phyloP scores from a whole-genome alignment of 35 echinoderm and acorn worm species.

The Diadema setosum region DNA sequence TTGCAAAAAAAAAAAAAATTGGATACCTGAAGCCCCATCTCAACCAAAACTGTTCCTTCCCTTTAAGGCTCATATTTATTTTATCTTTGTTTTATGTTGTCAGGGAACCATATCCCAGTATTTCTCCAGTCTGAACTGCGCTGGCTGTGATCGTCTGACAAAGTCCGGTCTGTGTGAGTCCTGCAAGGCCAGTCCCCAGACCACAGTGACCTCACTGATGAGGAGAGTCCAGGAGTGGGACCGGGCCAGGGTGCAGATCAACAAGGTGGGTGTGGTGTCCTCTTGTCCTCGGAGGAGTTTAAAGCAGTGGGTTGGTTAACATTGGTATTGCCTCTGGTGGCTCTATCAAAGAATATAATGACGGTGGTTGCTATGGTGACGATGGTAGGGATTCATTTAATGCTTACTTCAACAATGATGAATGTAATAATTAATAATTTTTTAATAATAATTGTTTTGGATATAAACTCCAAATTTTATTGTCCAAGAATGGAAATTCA shows the following conservation, averaged over 20 bases:
- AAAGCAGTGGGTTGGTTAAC: neutral
- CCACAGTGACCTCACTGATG: slow-evolving; percentile 33
- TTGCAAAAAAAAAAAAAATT: too few relatives aligned
- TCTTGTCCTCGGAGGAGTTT: too few relatives aligned
- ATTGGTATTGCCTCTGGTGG: neutral
- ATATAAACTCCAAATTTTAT: too few relatives aligned
- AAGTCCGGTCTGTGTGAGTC: slow-evolving; percentile 73
- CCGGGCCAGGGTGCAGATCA: slow-evolving; percentile 21
- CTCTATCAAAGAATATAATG: neutral
- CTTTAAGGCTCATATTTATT: too few relatives aligned
- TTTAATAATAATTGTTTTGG: too few relatives aligned
- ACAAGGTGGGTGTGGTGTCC: slow-evolving; percentile 72
- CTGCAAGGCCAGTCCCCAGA: slow-evolving; percentile 65
- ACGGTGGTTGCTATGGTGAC: neutral
- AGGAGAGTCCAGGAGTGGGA: slow-evolving; percentile 66
- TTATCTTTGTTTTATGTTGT: too few relatives aligned
- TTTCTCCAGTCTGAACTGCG: slow-evolving; percentile 89
- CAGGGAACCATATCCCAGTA: slow-evolving; percentile 97
- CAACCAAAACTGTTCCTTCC: too few relatives aligned
- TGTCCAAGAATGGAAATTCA: too few relatives aligned
- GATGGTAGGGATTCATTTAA: too few relatives aligned
- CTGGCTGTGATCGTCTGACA: slow-evolving; percentile 75
- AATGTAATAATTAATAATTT: too few relatives aligned
- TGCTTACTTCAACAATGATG: too few relatives aligned
- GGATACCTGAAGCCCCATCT: too few relatives aligned